A percentile compares a stretch with the other conserved stretches of the same genome.
phyloP scores from a whole-genome alignment of 1,140 invertebrate species.

The Ceratitis capitata region DNA sequence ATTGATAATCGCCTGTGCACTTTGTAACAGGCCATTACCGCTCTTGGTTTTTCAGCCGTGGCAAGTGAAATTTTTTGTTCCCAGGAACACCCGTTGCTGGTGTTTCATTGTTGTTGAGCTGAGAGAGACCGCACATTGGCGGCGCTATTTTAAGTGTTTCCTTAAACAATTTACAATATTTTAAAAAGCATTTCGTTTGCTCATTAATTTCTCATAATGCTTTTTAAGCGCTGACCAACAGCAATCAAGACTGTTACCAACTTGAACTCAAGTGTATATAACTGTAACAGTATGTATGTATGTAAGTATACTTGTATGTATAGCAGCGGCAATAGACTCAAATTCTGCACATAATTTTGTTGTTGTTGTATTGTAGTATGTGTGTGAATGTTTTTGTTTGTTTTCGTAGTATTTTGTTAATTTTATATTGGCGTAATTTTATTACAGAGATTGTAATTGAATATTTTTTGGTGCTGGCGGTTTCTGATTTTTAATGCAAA shows the following conservation, averaged over 20 bases:
- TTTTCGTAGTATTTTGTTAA: constrained; percentile 61
- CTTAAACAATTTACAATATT: constrained; percentile 54
- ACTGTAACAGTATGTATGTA: background rate
- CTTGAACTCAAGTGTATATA: background rate
- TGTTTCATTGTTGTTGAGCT: background rate
- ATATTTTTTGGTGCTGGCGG: constrained; percentile 49
- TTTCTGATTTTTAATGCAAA: constrained; percentile 26
- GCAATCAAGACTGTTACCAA: constrained; percentile 15
- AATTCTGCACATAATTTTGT: background rate
- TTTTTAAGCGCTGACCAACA: constrained; percentile 51
- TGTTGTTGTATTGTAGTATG: constrained; percentile 46
- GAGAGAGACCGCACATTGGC: constrained; percentile 45
- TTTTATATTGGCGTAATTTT: constrained; percentile 64
- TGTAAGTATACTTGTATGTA: background rate
- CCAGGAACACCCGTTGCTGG: constrained; percentile 33
- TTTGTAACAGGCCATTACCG: background rate
- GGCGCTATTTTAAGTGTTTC: constrained; percentile 56
- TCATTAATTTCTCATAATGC: constrained; percentile 63
- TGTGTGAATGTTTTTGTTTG: constrained; percentile 53
- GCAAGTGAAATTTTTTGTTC: background rate
- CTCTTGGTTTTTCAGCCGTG: background rate
- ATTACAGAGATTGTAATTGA: constrained; percentile 61
- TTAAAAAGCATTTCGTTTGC: constrained; percentile 62
- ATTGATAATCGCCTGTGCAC: background rate
- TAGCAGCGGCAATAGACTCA: background rate